Conservation (phyloP, 1,140 invertebrate genomes). For the Drosophila quadrilineata region DNA sequence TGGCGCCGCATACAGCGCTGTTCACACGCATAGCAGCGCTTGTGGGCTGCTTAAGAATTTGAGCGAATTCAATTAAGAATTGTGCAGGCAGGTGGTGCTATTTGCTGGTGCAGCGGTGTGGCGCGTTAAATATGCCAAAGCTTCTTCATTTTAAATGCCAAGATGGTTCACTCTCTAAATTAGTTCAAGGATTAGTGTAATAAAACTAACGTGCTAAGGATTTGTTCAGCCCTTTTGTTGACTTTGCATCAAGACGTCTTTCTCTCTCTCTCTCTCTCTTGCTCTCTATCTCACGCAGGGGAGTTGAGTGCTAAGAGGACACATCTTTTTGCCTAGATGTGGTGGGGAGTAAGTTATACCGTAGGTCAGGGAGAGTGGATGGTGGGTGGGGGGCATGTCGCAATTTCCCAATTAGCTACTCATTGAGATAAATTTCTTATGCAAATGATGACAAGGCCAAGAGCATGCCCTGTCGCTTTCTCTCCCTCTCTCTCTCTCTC, state of each 20-base stretch:
- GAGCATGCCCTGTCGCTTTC: too few species aligned
- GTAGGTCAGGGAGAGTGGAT: neutral
- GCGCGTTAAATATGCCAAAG: conserved; percentile 46
- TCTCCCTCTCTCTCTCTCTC: too few species aligned
- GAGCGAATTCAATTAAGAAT: neutral
- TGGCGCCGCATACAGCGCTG: conserved; percentile 23
- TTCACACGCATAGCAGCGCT: conserved; percentile 2
- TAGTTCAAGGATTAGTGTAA: conserved; percentile 76
- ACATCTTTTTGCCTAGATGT: too few species aligned
- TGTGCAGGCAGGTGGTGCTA: neutral
- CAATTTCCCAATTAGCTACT: conserved; percentile 78
- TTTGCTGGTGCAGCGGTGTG: neutral
- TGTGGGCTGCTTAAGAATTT: neutral
- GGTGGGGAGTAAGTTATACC: too few species aligned
- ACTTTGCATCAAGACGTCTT: too few species aligned
- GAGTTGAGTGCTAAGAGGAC: too few species aligned
- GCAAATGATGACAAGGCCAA: conserved; percentile 78
- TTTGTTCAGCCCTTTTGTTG: conserved; percentile 64
- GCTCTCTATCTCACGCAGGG: too few species aligned
- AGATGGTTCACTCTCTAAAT: conserved; percentile 43
- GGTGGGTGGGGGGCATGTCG: conserved; percentile 44
- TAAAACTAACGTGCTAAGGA: conserved; percentile 72
- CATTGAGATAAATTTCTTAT: conserved; percentile 80
- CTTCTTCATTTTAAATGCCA: conserved; percentile 49
- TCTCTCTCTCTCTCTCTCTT: too few species aligned